These are phyloP conservation scores for Anoplius nigerrimus DNA, from an alignment of 2,888 invertebrate species.

Conservation along the genomic window DNA sequence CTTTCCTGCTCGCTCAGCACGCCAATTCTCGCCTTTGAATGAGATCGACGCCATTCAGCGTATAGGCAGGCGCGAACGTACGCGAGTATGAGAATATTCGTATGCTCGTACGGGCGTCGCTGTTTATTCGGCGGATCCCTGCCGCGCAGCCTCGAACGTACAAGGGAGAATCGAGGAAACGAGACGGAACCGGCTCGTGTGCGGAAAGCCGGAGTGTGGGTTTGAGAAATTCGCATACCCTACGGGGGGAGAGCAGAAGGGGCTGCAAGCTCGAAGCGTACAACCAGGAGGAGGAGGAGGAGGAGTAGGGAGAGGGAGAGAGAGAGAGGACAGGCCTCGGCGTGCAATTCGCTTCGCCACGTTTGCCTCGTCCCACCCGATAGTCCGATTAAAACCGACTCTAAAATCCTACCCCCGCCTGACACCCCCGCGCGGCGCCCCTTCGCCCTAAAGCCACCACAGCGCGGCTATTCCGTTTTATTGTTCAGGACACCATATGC, in stretches of 20 bases:
- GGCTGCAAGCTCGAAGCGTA: background rate
- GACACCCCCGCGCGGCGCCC: constrained; percentile 36
- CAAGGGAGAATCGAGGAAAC: constrained; percentile 9
- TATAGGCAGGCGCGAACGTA: background rate
- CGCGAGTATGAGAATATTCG: background rate
- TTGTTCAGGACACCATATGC: constrained; percentile 68
- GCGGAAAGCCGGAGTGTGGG: constrained; percentile 31
- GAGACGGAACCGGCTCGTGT: constrained; percentile 4
- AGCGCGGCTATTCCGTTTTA: constrained; percentile 69
- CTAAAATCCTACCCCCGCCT: constrained; percentile 58
- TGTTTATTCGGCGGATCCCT: background rate
- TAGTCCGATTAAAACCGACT: constrained; percentile 68
- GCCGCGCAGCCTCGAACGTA: background rate
- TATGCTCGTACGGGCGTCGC: background rate
- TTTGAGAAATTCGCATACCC: constrained; percentile 37
- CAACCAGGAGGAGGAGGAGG: constrained; percentile 5
- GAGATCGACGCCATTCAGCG: constrained; percentile 6
- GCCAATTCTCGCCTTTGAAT: background rate
- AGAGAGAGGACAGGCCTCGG: constrained; percentile 23
- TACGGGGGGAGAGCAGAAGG: background rate
- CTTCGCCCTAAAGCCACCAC: constrained; percentile 45
- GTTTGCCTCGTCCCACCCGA: constrained; percentile 51
- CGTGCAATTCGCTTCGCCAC: constrained; percentile 43
- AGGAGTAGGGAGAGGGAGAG: constrained; percentile 2
- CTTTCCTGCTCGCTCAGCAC: background rate